These are phyloP conservation scores for Cephalopholis sonnerati DNA, from an alignment of 2,113 vertebrate species.

Conservation along the genomic window DNA sequence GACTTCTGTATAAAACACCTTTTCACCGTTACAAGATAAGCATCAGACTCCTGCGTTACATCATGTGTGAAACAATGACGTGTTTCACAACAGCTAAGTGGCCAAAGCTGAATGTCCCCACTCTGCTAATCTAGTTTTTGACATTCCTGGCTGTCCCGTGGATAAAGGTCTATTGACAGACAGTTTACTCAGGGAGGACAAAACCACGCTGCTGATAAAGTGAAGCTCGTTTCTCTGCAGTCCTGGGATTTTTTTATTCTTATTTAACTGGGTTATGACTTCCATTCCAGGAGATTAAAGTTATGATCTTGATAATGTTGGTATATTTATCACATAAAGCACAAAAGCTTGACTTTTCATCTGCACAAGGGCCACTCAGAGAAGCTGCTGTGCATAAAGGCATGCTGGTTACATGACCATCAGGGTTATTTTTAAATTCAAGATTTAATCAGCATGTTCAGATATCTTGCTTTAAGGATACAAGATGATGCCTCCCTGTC, in stretches of 20 bases:
- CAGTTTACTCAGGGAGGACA: slow-evolving; percentile 9
- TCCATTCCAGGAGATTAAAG: not conserved
- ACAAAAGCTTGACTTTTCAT: not conserved
- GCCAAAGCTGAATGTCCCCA: not conserved
- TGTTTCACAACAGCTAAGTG: not conserved
- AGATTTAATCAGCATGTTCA: not conserved
- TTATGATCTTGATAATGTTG: not conserved
- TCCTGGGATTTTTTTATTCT: too few relatives aligned
- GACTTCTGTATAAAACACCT: not conserved
- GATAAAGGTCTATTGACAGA: slow-evolving; percentile 26
- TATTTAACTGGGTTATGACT: not conserved
- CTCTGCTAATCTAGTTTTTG: slow-evolving; percentile 21
- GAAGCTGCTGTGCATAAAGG: not conserved
- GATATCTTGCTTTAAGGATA: not conserved
- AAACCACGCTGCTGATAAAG: not conserved
- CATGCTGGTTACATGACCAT: not conserved
- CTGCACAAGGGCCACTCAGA: not conserved
- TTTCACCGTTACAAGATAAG: not conserved
- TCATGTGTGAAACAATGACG: slow-evolving; percentile 3
- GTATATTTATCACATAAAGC: not conserved
- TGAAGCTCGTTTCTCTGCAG: not conserved
- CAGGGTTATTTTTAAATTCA: not conserved
- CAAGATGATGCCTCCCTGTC: not conserved
- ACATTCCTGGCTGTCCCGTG: slow-evolving; percentile 26
- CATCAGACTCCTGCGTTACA: not conserved